Evolutionary conservation across 2,113 vertebrate genomes (phyloP).

Genomic region (Phycodurus eques): DNA sequence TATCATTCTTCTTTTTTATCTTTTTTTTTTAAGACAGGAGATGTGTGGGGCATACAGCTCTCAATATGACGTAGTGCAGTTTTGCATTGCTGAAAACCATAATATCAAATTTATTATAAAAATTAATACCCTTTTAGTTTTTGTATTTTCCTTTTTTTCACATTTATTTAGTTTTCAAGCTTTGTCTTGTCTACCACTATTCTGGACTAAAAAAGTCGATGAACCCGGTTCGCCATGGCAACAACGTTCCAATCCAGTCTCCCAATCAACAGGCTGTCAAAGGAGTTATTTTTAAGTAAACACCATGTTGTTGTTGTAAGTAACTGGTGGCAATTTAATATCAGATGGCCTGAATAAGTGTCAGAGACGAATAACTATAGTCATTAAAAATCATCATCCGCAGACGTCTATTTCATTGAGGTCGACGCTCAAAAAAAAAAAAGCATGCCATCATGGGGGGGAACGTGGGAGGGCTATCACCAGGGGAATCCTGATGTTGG

Average conservation of each 20-base stretch:
- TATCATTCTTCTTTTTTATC: background rate
- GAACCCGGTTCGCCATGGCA: background rate
- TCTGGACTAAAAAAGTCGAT: too few relatives aligned
- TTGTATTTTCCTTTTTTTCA: too few relatives aligned
- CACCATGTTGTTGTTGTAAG: background rate
- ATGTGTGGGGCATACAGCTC: background rate
- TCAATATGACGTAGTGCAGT: background rate
- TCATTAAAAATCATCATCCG: constrained; percentile 7
- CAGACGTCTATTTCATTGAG: background rate
- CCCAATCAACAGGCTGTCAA: too few relatives aligned
- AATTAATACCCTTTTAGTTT: too few relatives aligned
- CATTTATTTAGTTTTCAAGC: too few relatives aligned
- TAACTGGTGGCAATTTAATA: background rate
- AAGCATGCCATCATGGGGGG: constrained; percentile 26
- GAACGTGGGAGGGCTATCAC: background rate
- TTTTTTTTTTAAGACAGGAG: background rate
- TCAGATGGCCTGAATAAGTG: background rate
- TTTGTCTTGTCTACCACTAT: too few relatives aligned
- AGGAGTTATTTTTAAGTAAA: background rate
- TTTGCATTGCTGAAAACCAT: too few relatives aligned
- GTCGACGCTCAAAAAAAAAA: constrained; percentile 18
- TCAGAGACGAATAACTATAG: constrained; percentile 10
- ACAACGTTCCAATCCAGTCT: too few relatives aligned
- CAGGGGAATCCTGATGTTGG: constrained; percentile 32
- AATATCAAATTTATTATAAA: too few relatives aligned